Base-by-base conservation (phyloP, 2,113 vertebrate genomes). In the Mastomys natalensis region DNA sequence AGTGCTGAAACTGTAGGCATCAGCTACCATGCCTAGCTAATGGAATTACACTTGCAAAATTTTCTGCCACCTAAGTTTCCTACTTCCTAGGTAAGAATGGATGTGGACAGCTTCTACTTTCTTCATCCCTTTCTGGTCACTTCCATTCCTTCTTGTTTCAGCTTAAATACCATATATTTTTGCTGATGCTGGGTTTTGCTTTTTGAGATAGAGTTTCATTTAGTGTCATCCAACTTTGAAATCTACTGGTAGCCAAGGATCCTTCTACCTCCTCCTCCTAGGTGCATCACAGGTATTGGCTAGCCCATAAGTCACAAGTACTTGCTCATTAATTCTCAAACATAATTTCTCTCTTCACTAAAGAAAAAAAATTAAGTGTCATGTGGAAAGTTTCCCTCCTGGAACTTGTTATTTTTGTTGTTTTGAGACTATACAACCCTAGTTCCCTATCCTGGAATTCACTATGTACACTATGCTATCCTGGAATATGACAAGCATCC, bases 141-240 rank as follows among this genome's bases (percentile, higher is more conserved):
- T 88, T 64, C 48, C 55, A n/a, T 94, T 90, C 51, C 64, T 95
- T 89, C 70, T 64, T 78, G 21, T 72, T n/a, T 87, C 70, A 95
- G 45, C 7, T 97, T 95, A 92, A 92, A 92, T 60, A 82, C 51
- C 78, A 88, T 17, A 26, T 92, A 53, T 62, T 21, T 45, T 78
- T 90, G 24, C 5, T 68, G 22, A 29, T 66, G 5, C 51, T 87
- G 29, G 29, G 31, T 48, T 68, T 68, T 87, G 31, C 10, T 51
- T 68, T 48, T 51, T 45, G 45, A 87, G 64, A 45, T 15, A 70
- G 45, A 37, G 21, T 26, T 15, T 53, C 45, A 53, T 87, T 37
- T 70, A 87, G 6, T 48, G 19, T 34, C 21, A 45, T 19, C 5
- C 37, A 64, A 34, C 21, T 48, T 70, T 70, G 85, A 70, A 53